Percentiles rank a stretch among this genome's conserved stretches.
Evolutionary conservation across 2,113 vertebrate genomes (phyloP).

Genomic region (Sterrhoptilus dennistouni): DNA sequence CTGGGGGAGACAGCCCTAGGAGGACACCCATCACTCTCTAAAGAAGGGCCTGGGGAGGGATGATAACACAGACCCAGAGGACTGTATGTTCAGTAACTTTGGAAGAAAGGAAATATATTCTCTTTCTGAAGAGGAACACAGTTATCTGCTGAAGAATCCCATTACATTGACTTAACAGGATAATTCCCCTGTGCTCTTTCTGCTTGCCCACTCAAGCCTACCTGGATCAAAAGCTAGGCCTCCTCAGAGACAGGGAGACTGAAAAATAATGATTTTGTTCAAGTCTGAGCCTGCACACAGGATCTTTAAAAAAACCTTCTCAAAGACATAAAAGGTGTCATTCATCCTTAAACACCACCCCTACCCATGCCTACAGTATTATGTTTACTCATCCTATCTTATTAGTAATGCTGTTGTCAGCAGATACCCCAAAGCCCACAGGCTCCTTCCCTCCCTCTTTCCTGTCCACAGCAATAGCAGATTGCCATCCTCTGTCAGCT

Average conservation of each 20-base stretch:
- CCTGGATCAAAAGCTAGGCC: neutral
- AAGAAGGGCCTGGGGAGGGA: neutral
- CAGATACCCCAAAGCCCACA: neutral
- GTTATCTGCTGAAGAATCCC: neutral
- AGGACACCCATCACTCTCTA: neutral
- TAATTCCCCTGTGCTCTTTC: neutral
- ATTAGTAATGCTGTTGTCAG: neutral
- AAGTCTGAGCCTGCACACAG: neutral
- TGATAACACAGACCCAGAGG: neutral
- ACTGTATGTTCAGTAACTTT: rapidly evolving
- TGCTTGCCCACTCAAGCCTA: neutral
- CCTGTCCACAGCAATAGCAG: neutral
- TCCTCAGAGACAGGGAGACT: neutral
- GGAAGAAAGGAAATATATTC: neutral
- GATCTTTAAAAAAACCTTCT: neutral
- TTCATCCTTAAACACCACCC: neutral
- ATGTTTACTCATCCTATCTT: neutral
- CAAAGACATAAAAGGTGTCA: neutral
- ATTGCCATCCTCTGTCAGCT: neutral
- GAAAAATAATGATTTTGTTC: neutral
- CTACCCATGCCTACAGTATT: neutral
- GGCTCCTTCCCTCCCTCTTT: neutral
- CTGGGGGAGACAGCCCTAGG: neutral
- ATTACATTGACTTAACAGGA: neutral
- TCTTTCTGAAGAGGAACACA: neutral